Conservation (phyloP, 2,113 vertebrate species). For the Siniperca knerii region DNA sequence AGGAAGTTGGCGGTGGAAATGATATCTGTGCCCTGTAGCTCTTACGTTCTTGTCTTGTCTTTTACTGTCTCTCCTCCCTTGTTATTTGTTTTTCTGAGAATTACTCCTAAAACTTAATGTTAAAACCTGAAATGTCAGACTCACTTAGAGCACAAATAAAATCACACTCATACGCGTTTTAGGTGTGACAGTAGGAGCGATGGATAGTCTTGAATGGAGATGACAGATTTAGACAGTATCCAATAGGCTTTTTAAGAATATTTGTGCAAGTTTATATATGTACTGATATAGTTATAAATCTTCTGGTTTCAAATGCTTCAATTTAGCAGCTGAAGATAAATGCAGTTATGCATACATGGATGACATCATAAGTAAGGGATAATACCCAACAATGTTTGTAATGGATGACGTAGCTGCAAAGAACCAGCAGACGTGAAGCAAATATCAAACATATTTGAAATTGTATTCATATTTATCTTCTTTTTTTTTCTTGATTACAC, state of each 20-base stretch:
- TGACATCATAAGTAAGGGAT: background rate
- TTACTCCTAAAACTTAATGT: background rate
- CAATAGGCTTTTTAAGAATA: background rate
- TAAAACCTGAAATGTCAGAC: background rate
- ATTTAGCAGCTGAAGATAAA: background rate
- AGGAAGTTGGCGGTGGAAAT: slow-evolving; percentile 65
- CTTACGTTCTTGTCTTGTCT: slow-evolving; percentile 33
- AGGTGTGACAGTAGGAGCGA: background rate
- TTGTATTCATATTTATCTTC: background rate
- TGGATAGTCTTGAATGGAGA: background rate
- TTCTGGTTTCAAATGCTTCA: background rate
- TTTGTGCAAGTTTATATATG: background rate
- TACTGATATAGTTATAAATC: background rate
- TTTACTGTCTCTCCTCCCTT: background rate
- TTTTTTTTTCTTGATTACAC: background rate
- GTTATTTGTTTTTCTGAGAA: background rate
- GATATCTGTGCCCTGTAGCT: slow-evolving; percentile 27
- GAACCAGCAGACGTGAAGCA: background rate
- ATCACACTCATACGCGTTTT: background rate
- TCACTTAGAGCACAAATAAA: background rate
- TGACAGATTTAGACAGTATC: background rate
- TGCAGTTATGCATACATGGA: background rate
- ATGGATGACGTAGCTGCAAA: background rate
- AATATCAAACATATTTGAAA: background rate
- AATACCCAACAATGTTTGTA: background rate